Evolutionary conservation across 2,888 invertebrate genomes (phyloP), one percentile per base, ranked within the genome.

Genomic region (Nymphalis c-album): DNA sequence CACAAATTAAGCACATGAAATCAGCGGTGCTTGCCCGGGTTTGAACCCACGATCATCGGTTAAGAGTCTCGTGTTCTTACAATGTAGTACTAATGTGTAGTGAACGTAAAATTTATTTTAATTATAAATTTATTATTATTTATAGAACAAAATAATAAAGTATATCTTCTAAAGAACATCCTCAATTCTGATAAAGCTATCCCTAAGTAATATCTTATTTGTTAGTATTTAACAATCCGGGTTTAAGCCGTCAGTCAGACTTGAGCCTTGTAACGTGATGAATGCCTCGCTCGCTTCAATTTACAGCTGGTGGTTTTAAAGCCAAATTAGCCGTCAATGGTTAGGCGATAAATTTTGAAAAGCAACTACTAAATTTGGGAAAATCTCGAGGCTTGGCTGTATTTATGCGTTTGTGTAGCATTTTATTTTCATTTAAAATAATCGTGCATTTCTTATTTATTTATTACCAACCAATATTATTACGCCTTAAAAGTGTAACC

Each of bases 241-340:
- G 26, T 40, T 53, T 69, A 69, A 71, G 64, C 46, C 64, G 67
- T 58, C 63, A 69, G 69, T 64, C 63, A 68, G 64, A 69, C 69
- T 46, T 69, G 63, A 72, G 72, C 62, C 60, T 57, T 61, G 63
- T 64, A 46, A 67, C 77, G 82, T 86, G 82, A 86, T 84, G 81
- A 80, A 86, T 85, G 84, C 73, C 63, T 67, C 72, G 81, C 75
- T 78, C 75, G 79, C 75, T 78, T 77, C 82, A 80, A 86, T 86
- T 85, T 84, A 86, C 81, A 80, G 76, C 78, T 75, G 78, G 80
- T 72, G 80, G 83, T 79, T 80, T 82, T 78, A 79, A 78, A 79
- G 79, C 80, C 80, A 81, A 85, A 87, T 86, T 85, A 81, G 82
- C 85, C 74, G 67, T 71, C 73, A 72, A 74, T 74, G 71, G 71